phyloP scores from a whole-genome alignment of 2,888 invertebrate genomes.

The Unio delphinus region DNA sequence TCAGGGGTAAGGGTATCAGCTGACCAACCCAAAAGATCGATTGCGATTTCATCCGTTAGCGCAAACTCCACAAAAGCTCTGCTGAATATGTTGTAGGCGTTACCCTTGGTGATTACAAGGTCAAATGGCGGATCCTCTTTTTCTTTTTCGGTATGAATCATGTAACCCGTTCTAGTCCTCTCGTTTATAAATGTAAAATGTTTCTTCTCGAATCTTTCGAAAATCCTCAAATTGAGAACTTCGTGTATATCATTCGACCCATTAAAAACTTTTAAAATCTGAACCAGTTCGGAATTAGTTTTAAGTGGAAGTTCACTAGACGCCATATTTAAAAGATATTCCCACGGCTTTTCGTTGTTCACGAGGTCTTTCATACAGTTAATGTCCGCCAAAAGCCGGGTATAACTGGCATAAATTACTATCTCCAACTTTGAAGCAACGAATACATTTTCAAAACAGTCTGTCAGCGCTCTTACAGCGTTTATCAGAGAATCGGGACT shows the following conservation, averaged over 20 bases:
- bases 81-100: slow-evolving; percentile 55
- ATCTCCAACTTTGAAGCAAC: slow-evolving; percentile 51
- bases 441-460: slow-evolving; percentile 67
- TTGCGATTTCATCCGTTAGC: slow-evolving; percentile 31
- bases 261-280: slow-evolving; percentile 51
- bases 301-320: slow-evolving; percentile 59
- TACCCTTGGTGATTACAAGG: slow-evolving; percentile 53
- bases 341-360: slow-evolving; percentile 35
- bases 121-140: slow-evolving; percentile 40
- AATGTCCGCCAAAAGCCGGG: slow-evolving; percentile 52
- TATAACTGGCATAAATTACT: slow-evolving; percentile 52
- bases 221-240: slow-evolving; percentile 20
- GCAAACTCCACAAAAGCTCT: slow-evolving; percentile 52
- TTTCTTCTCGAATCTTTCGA: slow-evolving; percentile 15
- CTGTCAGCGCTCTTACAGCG: slow-evolving; percentile 37
- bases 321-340: slow-evolving; percentile 63
- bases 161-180: slow-evolving; percentile 10
- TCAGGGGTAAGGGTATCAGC: slow-evolving; percentile 57
- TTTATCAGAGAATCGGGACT: slow-evolving; percentile 30
- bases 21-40: slow-evolving; percentile 50
- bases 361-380: slow-evolving; percentile 56
- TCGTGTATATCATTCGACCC: slow-evolving; percentile 59
- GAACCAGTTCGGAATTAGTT: slow-evolving; percentile 59
- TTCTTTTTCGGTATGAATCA: slow-evolving; percentile 19
- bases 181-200: slow-evolving; percentile 30